Base-by-base conservation (phyloP, 2,888 invertebrate genomes). In the Philereme vetulata region DNA sequence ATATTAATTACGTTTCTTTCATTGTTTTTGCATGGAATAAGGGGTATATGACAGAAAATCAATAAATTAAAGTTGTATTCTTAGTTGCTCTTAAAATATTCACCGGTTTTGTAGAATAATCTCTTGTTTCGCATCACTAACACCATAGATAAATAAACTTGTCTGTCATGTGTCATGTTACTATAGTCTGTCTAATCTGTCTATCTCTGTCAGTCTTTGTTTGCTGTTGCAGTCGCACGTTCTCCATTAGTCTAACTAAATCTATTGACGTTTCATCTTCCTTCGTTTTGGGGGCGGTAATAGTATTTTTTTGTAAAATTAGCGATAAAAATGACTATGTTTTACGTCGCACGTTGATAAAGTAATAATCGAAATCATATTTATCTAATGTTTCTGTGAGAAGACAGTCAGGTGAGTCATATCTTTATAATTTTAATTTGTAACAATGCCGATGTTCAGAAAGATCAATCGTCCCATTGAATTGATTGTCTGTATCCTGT, bases 261-360 rank as follows among this genome's bases (percentile, higher is more conserved):
- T 21, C 21, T 21, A 21, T 21, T 21, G 21, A 21, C 21, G 21
- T 21, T 21, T 21, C 21, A 21, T 21, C 21, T 21, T 21, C 21
- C 21, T 21, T 21, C 21, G 81, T 84, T 52, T 88, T 85, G 89
- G 90, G 90, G 88, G 87, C 87, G 88, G 88, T 80, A 85, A 78
- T 83, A 78, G 75, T 35, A 72, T 72, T 71, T 73, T 68, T 70
- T 71, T 75, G 71, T 56, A 62, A 62, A 68, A 76, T 66, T 72
- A 69, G 64, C 49, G 53, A 38, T 59, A 62, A 82, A 81, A 82
- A 85, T 86, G 84, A 75, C 71, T 72, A 67, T 75, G 72, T 60
- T 70, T 59, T 46, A 35, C 47, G 60, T 51, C 62, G 54, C 63
- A 64, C 61, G 63, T 65, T 73, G 64, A 54, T 68, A 65, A 35